These are phyloP conservation scores for Centrocercus urophasianus DNA, from an alignment of 2,113 vertebrate genomes.

Conservation along the genomic window DNA sequence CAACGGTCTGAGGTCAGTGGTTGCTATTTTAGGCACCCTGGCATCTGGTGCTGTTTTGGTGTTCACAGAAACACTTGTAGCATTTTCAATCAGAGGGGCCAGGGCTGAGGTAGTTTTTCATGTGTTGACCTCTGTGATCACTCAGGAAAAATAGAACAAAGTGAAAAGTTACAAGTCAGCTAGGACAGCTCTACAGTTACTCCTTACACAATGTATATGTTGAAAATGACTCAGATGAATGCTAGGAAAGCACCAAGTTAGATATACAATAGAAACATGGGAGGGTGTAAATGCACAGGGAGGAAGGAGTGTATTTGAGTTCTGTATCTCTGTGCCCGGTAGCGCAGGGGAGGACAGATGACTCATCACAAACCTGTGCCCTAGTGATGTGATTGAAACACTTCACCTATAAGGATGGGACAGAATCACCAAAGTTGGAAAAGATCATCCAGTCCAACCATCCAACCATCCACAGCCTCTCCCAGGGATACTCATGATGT, in stretches of 20 bases:
- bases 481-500: neutral
- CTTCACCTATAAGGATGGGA: neutral
- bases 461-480: neutral
- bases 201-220: neutral
- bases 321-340: constrained; percentile 8
- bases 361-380: constrained; percentile 6
- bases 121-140: neutral
- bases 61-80: constrained; percentile 37
- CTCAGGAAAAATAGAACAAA: constrained; percentile 31
- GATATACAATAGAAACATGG: neutral
- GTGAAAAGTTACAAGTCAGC: neutral
- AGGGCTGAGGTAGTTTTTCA: neutral
- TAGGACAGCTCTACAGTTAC: neutral
- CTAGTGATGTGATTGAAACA: neutral
- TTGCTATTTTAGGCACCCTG: constrained; percentile 69
- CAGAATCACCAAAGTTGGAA: too few species aligned
- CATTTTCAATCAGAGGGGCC: neutral
- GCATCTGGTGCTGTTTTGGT: constrained; percentile 57
- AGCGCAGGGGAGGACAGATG: neutral
- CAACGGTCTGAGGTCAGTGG: constrained; percentile 45
- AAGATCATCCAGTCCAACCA: too few species aligned
- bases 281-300: neutral
- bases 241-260: neutral
- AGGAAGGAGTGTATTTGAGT: constrained; percentile 30
- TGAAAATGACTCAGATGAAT: constrained; percentile 4